Evolutionary conservation across 2,888 invertebrate genomes (phyloP), one percentile per base, ranked within the genome.

Genomic region (Melolontha melolontha): DNA sequence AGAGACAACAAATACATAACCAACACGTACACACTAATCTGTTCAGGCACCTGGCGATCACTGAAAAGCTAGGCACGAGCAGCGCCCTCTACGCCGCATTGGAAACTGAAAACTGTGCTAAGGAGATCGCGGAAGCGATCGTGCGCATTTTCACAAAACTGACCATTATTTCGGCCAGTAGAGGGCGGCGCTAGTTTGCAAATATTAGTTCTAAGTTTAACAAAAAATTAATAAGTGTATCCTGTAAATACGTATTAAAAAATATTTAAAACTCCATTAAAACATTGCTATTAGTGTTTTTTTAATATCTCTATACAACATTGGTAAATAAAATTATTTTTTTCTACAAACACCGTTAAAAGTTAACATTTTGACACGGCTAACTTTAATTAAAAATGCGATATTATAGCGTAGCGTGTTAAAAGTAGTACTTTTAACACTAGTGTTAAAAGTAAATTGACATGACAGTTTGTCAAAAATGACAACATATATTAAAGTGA

Each of bases 81-180:
- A 64, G 67, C 67, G 70, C 57, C 70, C 68, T 69, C 68, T 70
- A 29, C 66, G 40, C 50, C 62, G 44, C 57, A 67, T 71, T 71
- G 72, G 66, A 69, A 71, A 69, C 73, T 57, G 57, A 57, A 57
- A 57, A 57, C 27, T 57, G 41, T 22, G 22, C 17, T 11, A 10
- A 34, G 34, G 10, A 34, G 34, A 34, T 70, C 72, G 72, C 71
- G 63, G 64, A 55, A 41, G 12, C 16, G 16, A 68, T 68, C 51
- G 66, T 42, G 41, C 59, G 65, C 44, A 41, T 34, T 54, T 64
- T 52, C 55, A 69, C 44, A 52, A 55, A 59, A 57, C 42, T 69
- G 59, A 34, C 66, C 47, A 64, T 67, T 54, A 68, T 63, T 69
- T 69, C 65, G 63, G 68, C 68, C 64, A 27, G 51, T 12, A 50